phyloP scores from a whole-genome alignment of 2,797 vertebrate species.

The Kryptolebias ocellatus region DNA sequence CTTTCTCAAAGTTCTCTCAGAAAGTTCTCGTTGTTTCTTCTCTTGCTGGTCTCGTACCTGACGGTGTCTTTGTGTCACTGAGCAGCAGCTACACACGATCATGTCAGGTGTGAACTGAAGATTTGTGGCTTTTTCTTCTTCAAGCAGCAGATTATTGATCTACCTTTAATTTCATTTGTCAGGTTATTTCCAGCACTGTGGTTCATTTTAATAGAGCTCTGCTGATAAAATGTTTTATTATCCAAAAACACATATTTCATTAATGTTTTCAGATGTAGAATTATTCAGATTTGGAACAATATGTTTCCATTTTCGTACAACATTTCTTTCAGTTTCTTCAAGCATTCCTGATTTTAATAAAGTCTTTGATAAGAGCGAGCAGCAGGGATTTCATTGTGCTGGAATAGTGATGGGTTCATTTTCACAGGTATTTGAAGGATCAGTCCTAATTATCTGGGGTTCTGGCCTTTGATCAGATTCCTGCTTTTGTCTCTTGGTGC shows the following conservation, averaged over 20 bases:
- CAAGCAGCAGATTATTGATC: conserved; percentile 54
- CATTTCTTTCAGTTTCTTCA: conserved; percentile 36
- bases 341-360: conserved; percentile 49
- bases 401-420: conserved; percentile 70
- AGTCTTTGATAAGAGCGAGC: conserved; percentile 50
- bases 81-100: too few relatives aligned
- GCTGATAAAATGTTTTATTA: conserved; percentile 1
- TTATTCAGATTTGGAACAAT: conserved; percentile 23
- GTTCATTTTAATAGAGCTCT: not conserved
- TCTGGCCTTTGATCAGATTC: conserved; percentile 70
- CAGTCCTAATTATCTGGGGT: conserved; percentile 74
- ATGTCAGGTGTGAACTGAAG: conserved; percentile 1
- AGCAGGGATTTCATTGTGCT: conserved; percentile 54
- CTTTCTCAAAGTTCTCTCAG: too few relatives aligned
- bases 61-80: too few relatives aligned
- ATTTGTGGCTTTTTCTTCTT: conserved; percentile 21
- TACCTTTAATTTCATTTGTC: conserved; percentile 28
- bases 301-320: conserved; percentile 36
- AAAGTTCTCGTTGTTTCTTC: too few relatives aligned
- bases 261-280: conserved; percentile 17
- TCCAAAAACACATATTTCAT: not conserved
- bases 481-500: conserved; percentile 52
- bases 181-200: conserved; percentile 7
- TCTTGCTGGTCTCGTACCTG: too few relatives aligned
- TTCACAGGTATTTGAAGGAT: conserved; percentile 64